phyloP scores from a whole-genome alignment of 2,797 vertebrate genomes.

The Buceros bicornis region DNA sequence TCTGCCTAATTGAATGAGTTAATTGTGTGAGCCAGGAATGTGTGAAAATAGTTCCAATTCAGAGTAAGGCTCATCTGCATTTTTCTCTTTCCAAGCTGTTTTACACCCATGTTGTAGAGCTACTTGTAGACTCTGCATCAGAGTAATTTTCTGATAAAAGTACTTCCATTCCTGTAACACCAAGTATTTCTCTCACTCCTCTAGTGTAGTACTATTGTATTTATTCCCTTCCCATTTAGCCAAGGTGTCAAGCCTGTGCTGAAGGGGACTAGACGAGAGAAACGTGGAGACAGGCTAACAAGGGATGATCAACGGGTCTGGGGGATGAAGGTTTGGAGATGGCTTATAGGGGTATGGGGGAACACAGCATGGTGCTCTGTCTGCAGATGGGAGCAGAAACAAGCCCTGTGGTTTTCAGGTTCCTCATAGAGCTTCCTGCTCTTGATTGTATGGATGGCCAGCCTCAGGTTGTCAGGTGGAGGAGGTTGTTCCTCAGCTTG shows the following conservation, averaged over 20 bases:
- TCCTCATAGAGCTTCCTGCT: not conserved
- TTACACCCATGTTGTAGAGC: not conserved
- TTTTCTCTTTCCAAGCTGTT: not conserved
- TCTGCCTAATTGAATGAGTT: constrained; percentile 30
- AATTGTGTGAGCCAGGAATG: constrained; percentile 22
- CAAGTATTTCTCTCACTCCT: not conserved
- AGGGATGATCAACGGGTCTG: not conserved
- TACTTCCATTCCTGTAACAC: not conserved
- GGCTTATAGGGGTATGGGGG: not conserved
- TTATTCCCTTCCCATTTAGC: not conserved
- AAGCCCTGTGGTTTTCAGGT: not conserved
- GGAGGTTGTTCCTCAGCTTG: not conserved
- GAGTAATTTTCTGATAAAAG: not conserved
- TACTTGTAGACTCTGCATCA: not conserved
- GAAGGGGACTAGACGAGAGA: not conserved
- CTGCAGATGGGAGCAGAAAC: not conserved
- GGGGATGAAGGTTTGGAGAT: not conserved
- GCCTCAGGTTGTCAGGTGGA: not conserved
- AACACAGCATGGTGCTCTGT: not conserved
- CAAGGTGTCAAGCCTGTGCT: not conserved
- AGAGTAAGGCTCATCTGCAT: not conserved
- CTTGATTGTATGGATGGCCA: not conserved
- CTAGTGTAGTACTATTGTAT: not conserved
- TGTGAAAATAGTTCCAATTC: not conserved
- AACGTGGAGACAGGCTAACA: not conserved